Percentiles rank a stretch among this genome's conserved stretches.
These are phyloP conservation scores for Mythimna impura DNA, from an alignment of 2,888 invertebrate species.

Conservation along the genomic window DNA sequence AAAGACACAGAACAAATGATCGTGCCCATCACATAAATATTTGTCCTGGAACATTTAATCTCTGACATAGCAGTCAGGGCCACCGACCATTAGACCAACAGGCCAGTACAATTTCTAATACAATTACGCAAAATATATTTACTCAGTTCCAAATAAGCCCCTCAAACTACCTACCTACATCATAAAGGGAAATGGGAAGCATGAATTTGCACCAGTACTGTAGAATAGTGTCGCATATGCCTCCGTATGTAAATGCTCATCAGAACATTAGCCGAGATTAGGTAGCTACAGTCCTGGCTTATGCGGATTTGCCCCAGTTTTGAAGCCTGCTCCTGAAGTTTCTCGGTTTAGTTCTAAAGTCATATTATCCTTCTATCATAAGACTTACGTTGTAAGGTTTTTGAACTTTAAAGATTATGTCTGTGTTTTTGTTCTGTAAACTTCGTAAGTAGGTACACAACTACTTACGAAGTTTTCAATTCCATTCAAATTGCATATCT, in stretches of 20 bases:
- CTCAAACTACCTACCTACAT: neutral
- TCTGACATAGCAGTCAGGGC: too few species aligned
- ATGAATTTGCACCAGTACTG: slow-evolving; percentile 21
- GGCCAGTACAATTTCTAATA: too few species aligned
- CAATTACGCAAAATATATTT: too few species aligned
- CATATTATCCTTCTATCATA: slow-evolving; percentile 23
- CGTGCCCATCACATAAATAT: too few species aligned
- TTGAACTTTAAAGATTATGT: slow-evolving; percentile 11
- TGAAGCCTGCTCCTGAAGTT: slow-evolving; percentile 40
- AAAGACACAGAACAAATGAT: too few species aligned
- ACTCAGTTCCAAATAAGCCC: neutral
- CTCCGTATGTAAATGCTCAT: slow-evolving; percentile 52
- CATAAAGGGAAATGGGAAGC: neutral
- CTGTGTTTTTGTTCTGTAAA: neutral
- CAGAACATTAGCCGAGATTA: slow-evolving; percentile 56
- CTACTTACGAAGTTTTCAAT: neutral
- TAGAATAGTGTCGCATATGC: slow-evolving; percentile 22
- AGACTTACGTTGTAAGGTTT: slow-evolving; percentile 2
- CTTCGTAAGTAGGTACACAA: neutral
- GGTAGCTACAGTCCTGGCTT: slow-evolving; percentile 31
- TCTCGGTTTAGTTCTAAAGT: slow-evolving; percentile 38
- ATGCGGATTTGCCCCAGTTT: slow-evolving; percentile 55
- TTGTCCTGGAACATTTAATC: too few species aligned
- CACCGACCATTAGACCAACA: too few species aligned
- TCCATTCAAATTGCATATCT: neutral